These are phyloP conservation scores for Tetraneura akinire DNA, from an alignment of 1,140 invertebrate species.

Conservation along the genomic window DNA sequence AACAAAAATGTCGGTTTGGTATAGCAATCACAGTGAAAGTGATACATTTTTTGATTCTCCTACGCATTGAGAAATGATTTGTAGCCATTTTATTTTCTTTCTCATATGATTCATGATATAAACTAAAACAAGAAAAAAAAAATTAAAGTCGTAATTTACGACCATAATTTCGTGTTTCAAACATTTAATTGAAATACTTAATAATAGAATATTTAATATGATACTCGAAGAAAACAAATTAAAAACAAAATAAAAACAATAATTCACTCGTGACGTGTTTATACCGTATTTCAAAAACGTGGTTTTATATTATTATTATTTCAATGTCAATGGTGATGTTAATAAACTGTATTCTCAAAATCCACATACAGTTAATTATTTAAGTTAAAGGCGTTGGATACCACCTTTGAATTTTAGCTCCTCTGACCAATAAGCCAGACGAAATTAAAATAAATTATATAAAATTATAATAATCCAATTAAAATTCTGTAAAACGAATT, in stretches of 20 bases:
- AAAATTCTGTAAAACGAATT: too few species aligned
- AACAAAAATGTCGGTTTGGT: not conserved
- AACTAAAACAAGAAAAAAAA: not conserved
- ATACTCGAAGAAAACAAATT: not conserved
- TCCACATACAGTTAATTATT: too few species aligned
- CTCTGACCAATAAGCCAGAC: too few species aligned
- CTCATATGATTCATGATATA: constrained; percentile 6
- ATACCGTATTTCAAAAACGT: not conserved
- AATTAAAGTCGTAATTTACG: constrained; percentile 3
- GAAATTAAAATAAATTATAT: too few species aligned
- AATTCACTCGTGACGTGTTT: constrained; percentile 9
- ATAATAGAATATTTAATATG: constrained; percentile 34
- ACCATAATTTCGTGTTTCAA: constrained; percentile 30
- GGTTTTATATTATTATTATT: not conserved
- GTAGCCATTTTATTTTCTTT: constrained; percentile 31
- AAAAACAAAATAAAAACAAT: constrained; percentile 9
- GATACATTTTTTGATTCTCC: not conserved
- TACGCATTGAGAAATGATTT: constrained; percentile 14
- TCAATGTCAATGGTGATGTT: not conserved
- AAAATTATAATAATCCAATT: too few species aligned
- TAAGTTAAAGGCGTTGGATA: too few species aligned
- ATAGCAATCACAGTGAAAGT: too few species aligned
- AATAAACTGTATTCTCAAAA: too few species aligned
- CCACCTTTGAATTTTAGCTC: too few species aligned
- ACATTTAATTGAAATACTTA: constrained; percentile 38